Percentiles rank a stretch among this genome's conserved stretches.
Evolutionary conservation across 2,888 invertebrate species (phyloP).

Genomic region (Patella ulyssiponensis): DNA sequence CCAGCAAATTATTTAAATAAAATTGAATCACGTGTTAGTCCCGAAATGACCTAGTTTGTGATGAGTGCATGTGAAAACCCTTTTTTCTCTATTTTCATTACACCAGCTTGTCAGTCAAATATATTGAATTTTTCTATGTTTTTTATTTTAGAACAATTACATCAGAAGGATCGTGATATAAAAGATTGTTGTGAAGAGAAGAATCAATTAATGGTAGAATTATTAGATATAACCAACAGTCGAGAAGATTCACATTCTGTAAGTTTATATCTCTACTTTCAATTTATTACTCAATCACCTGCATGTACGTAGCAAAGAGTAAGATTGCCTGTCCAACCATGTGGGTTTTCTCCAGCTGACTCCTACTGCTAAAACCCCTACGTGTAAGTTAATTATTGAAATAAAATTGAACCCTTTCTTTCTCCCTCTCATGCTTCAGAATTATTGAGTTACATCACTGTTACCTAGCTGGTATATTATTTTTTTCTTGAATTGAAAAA

Average conservation of each 20-base stretch:
- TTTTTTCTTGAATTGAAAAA: not conserved
- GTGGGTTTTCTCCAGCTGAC: too few species aligned
- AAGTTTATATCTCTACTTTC: conserved; percentile 15
- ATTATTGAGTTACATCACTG: not conserved
- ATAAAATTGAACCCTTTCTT: too few species aligned
- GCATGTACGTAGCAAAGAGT: not conserved
- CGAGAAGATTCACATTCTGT: conserved; percentile 29
- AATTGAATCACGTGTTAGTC: too few species aligned
- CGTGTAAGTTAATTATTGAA: too few species aligned
- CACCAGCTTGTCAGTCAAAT: too few species aligned
- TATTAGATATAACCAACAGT: conserved; percentile 76
- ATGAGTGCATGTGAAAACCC: too few species aligned
- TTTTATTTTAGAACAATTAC: conserved; percentile 80
- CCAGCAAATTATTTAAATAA: too few species aligned
- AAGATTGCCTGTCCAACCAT: too few species aligned
- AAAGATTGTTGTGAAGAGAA: conserved; percentile 90
- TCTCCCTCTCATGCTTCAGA: not conserved
- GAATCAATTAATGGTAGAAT: conserved; percentile 77
- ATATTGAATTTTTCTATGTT: not conserved
- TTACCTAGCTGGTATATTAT: not conserved
- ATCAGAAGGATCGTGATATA: conserved; percentile 90
- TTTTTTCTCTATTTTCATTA: too few species aligned
- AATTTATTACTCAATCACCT: not conserved
- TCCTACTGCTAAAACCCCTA: too few species aligned
- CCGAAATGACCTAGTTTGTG: too few species aligned